A percentile compares a stretch with the other conserved stretches of the same genome.
Conservation (phyloP, 2,797 vertebrate species). For the Malurus leucopterus region DNA sequence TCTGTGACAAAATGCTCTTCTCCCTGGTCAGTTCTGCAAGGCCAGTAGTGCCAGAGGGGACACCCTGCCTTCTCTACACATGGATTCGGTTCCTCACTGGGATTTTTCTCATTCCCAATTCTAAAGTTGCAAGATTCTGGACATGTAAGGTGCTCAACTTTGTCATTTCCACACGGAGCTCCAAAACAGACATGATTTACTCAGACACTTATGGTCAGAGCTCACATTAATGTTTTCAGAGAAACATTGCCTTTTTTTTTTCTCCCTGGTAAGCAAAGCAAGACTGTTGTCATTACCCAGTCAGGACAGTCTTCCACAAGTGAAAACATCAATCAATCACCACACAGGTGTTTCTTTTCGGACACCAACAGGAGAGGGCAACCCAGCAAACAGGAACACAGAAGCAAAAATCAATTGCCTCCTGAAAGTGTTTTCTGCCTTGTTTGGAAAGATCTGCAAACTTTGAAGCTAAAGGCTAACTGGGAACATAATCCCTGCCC, state of each 20-base stretch:
- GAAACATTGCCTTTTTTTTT: neutral
- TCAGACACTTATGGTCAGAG: accelerated
- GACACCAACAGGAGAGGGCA: neutral
- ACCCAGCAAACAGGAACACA: neutral
- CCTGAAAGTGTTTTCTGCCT: neutral
- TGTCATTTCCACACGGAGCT: neutral
- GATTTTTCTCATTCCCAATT: neutral
- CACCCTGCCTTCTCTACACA: neutral
- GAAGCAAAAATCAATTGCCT: neutral
- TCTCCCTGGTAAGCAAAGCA: neutral
- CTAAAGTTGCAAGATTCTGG: neutral
- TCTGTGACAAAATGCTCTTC: neutral
- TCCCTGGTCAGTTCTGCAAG: neutral
- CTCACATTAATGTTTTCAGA: neutral
- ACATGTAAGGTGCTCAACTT: neutral
- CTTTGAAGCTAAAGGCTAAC: neutral
- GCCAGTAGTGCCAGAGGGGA: neutral
- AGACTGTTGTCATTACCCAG: neutral
- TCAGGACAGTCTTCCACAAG: neutral
- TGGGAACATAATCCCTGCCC: neutral
- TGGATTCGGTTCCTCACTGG: neutral
- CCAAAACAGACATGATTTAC: accelerated
- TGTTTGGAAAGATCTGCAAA: neutral
- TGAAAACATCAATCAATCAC: neutral
- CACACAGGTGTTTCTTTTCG: neutral